Base-by-base conservation (phyloP, 2,113 vertebrate genomes). In the Cryptomyrus ogoouensis region DNA sequence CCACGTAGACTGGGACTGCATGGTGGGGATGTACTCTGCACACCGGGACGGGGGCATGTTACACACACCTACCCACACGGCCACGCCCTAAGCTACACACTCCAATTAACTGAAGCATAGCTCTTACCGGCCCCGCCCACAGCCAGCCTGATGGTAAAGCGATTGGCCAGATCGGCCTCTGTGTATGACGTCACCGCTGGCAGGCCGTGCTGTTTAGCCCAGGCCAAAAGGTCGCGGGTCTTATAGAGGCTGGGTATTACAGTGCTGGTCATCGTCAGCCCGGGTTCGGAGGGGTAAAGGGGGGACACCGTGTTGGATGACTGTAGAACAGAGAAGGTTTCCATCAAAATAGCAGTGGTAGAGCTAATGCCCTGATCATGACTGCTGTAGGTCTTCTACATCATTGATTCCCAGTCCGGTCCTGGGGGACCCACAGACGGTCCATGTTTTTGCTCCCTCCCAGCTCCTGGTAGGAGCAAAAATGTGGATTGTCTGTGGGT, bases 131-230 rank as follows among this genome's bases (percentile, higher is more conserved):
- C 90, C 90, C 92, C 90, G 4, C 92, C 91, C 86, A 91, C 93
- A n/a, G 92, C 90, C 90, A 96, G 92, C 90, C 87, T 91, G 92
- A 97, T 92, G 90, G 95, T 94, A 89, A 97, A 95, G 90, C 94
- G 93, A 93, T 97, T 97, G 92, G 96, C 96, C 91, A 95, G 92
- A 77, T 95, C 91, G 1, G 96, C 96, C 91, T 97, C 96, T 0
- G 96, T 96, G 91, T 96, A 96, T 10, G 96, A 97, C 31, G 94
- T 95, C 91, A 96, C 93, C 2, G 35, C 46, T 62, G 91, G 46
- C 91, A 94, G 94, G 66, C 94, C 94, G 3, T 89, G 95, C 86
- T 94, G 87, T 31, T 77, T 87, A 66, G 94, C 93, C 95, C 95
- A 96, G 24, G 89, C 21, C 0, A 96, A 91, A 42, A 95, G 93